Conservation (phyloP, 2,797 vertebrate genomes). For the Gobio occitaniae region DNA sequence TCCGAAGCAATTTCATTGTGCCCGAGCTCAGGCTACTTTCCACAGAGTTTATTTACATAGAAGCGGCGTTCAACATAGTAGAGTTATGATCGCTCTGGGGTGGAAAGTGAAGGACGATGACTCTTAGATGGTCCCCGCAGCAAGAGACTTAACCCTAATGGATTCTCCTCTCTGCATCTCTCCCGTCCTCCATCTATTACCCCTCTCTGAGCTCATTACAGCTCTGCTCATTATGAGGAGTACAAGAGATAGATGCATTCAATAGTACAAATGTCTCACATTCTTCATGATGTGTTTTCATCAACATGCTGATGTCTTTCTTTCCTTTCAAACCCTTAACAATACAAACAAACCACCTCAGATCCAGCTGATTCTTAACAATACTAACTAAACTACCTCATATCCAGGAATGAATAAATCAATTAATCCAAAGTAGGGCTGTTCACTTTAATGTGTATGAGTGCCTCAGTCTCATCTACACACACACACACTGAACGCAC, state of each 20-base stretch:
- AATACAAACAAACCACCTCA: background rate
- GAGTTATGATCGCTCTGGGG: slow-evolving; percentile 26
- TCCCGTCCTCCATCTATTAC: slow-evolving; percentile 7
- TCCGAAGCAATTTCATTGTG: background rate
- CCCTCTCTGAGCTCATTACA: slow-evolving; percentile 12
- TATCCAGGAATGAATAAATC: background rate
- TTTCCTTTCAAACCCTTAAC: background rate
- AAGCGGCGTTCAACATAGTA: background rate
- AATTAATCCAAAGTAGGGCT: background rate
- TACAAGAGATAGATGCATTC: slow-evolving; percentile 9
- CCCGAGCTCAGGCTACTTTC: slow-evolving; percentile 1
- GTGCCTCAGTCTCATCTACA: background rate
- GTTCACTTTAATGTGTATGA: background rate
- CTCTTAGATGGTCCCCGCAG: background rate
- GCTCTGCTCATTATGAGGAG: background rate
- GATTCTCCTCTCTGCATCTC: slow-evolving; percentile 22
- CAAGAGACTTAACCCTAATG: slow-evolving; percentile 31
- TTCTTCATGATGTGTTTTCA: background rate
- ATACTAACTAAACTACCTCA: background rate
- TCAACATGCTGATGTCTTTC: background rate
- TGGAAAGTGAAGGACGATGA: background rate
- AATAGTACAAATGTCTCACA: background rate
- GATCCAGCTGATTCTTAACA: background rate
- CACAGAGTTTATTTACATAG: slow-evolving; percentile 26
- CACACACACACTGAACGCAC: background rate